phyloP scores from a whole-genome alignment of 1,140 invertebrate genomes.

The Euura lappo region DNA sequence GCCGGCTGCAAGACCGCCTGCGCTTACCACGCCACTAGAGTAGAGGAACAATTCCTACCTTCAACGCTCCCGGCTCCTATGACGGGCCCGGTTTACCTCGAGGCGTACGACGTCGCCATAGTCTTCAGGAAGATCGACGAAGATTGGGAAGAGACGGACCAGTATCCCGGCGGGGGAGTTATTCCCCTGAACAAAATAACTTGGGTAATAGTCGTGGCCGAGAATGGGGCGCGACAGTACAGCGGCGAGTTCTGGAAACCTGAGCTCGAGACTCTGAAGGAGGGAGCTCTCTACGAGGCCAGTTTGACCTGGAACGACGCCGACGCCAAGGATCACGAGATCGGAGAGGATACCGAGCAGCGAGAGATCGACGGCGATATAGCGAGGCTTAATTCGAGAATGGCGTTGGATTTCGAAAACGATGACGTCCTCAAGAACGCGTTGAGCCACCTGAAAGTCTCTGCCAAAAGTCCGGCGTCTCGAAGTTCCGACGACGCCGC shows the following conservation, averaged over 20 bases:
- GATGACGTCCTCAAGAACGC: neutral
- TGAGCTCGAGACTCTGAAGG: constrained; percentile 45
- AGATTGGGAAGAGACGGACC: constrained; percentile 48
- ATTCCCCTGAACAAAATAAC: constrained; percentile 37
- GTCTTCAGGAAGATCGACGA: constrained; percentile 41
- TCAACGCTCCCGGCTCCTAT: constrained; percentile 52
- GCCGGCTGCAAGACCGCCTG: constrained; percentile 49
- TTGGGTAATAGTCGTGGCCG: constrained; percentile 50
- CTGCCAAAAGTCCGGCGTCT: neutral
- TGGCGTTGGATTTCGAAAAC: neutral
- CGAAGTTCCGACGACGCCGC: neutral
- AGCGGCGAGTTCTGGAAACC: constrained; percentile 56
- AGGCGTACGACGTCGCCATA: constrained; percentile 50
- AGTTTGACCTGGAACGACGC: constrained; percentile 52
- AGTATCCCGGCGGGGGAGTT: constrained; percentile 39
- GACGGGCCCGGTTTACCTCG: constrained; percentile 41
- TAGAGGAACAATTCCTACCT: constrained; percentile 49
- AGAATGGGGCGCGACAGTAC: constrained; percentile 51
- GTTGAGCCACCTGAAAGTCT: neutral
- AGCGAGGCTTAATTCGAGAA: neutral
- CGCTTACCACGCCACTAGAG: constrained; percentile 37
- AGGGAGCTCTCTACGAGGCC: constrained; percentile 51
- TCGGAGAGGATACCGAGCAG: constrained; percentile 19
- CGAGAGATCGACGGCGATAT: constrained; percentile 31
- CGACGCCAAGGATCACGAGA: constrained; percentile 29